Evolutionary conservation across 2,888 invertebrate species (phyloP).

Genomic region (Perithous albicinctus): DNA sequence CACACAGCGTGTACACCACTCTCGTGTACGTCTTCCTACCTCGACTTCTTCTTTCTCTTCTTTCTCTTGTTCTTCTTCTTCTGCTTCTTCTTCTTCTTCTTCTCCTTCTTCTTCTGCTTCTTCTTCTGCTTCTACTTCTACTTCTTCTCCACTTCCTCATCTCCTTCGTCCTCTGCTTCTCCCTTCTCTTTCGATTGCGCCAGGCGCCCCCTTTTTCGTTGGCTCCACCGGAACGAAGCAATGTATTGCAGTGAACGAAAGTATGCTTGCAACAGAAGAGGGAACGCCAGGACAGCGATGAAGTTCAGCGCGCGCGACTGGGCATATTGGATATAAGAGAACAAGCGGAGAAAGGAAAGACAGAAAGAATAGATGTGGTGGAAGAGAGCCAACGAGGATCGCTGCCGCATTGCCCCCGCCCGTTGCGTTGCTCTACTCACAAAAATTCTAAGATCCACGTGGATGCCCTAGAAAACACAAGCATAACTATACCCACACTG

Average conservation of each 20-base stretch:
- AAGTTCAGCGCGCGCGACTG: constrained; percentile 21
- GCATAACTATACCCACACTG: background rate
- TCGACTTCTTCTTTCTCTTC: constrained; percentile 27
- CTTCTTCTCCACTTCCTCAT: constrained; percentile 28
- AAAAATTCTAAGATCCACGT: constrained; percentile 64
- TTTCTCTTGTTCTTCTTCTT: constrained; percentile 37
- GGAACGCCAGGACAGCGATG: background rate
- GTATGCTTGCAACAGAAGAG: constrained; percentile 13
- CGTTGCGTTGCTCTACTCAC: constrained; percentile 46
- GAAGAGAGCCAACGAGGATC: constrained; percentile 28
- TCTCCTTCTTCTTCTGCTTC: constrained; percentile 21
- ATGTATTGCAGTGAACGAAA: constrained; percentile 13
- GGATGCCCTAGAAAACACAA: constrained; percentile 63
- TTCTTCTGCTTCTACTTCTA: constrained; percentile 56
- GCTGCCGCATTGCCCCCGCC: background rate
- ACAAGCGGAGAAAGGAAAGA: constrained; percentile 13
- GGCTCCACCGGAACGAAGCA: constrained; percentile 9
- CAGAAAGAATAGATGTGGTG: constrained; percentile 24
- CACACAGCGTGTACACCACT: constrained; percentile 17
- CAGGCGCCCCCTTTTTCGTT: constrained; percentile 28
- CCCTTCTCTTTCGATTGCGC: constrained; percentile 47
- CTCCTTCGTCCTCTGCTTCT: constrained; percentile 38
- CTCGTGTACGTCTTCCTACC: constrained; percentile 28
- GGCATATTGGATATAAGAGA: constrained; percentile 22
- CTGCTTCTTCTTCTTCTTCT: constrained; percentile 33